Evolutionary conservation across 2,888 invertebrate species (phyloP).

Genomic region (Cerastoderma edule): DNA sequence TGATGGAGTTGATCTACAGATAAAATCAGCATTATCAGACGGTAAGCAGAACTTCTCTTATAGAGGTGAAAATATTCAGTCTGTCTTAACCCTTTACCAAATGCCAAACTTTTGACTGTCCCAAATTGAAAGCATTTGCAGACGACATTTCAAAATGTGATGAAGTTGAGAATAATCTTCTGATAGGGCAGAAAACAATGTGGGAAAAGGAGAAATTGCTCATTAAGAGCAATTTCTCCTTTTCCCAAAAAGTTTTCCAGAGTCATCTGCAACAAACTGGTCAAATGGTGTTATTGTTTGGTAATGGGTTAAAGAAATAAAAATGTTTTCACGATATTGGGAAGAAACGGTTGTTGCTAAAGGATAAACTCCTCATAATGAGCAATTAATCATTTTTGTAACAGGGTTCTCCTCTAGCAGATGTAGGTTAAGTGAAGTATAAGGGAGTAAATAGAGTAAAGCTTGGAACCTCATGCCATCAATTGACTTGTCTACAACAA

Average conservation of each 20-base stretch:
- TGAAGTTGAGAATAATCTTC: not conserved
- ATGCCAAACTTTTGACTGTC: not conserved
- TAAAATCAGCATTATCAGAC: constrained; percentile 8
- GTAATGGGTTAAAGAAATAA: too few relatives aligned
- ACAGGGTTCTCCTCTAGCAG: too few relatives aligned
- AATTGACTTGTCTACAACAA: too few relatives aligned
- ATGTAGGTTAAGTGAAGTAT: too few relatives aligned
- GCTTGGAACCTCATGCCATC: too few relatives aligned
- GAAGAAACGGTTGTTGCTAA: too few relatives aligned
- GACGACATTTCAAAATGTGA: not conserved
- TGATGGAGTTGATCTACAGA: constrained; percentile 15
- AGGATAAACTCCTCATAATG: too few relatives aligned
- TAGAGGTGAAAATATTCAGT: not conserved
- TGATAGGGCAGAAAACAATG: not conserved
- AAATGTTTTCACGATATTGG: too few relatives aligned
- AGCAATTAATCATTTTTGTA: too few relatives aligned
- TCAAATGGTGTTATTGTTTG: too few relatives aligned
- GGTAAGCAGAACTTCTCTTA: constrained; percentile 9
- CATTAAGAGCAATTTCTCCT: constrained; percentile 11
- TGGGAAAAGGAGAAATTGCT: not conserved
- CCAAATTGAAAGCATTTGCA: not conserved
- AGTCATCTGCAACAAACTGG: too few relatives aligned
- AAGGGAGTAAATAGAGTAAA: too few relatives aligned
- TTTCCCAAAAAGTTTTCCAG: not conserved
- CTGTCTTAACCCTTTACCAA: not conserved